Evolutionary conservation across 1,140 invertebrate species (phyloP).

Genomic region (Euura lappo): DNA sequence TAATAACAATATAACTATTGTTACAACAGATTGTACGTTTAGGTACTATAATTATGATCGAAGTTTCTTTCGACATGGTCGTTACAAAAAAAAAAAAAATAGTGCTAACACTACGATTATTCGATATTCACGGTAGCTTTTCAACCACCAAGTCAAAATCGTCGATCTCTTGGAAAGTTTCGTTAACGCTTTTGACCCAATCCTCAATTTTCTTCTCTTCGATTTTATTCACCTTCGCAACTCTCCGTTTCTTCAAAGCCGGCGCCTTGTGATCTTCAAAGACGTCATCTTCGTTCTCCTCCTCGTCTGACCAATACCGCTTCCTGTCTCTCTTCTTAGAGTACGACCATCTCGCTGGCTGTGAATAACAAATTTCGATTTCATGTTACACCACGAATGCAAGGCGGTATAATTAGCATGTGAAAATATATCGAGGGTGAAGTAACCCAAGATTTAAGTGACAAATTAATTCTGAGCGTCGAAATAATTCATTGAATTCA

Average conservation of each 20-base stretch:
- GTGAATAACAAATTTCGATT: constrained; percentile 15
- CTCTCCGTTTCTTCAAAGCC: constrained; percentile 23
- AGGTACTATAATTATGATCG: too few species aligned
- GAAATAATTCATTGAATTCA: constrained; percentile 1
- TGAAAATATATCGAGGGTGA: neutral
- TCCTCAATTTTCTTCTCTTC: constrained; percentile 34
- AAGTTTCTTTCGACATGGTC: too few species aligned
- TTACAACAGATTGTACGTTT: too few species aligned
- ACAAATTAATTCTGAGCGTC: neutral
- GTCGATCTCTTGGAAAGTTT: constrained; percentile 48
- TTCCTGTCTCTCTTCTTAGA: constrained; percentile 38
- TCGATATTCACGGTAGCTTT: constrained; percentile 22
- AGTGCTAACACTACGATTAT: too few species aligned
- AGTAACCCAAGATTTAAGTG: neutral
- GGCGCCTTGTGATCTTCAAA: neutral
- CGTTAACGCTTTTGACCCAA: constrained; percentile 44
- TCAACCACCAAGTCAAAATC: constrained; percentile 45
- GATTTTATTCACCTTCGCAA: constrained; percentile 22
- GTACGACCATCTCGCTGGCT: constrained; percentile 48
- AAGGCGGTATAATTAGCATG: constrained; percentile 10
- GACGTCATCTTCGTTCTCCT: constrained; percentile 17
- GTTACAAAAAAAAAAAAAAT: too few species aligned
- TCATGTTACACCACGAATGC: too few species aligned
- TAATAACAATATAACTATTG: too few species aligned
- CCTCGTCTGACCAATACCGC: constrained; percentile 24